Conservation (phyloP, 2,113 vertebrate genomes). For the Coregonus clupeaformis region DNA sequence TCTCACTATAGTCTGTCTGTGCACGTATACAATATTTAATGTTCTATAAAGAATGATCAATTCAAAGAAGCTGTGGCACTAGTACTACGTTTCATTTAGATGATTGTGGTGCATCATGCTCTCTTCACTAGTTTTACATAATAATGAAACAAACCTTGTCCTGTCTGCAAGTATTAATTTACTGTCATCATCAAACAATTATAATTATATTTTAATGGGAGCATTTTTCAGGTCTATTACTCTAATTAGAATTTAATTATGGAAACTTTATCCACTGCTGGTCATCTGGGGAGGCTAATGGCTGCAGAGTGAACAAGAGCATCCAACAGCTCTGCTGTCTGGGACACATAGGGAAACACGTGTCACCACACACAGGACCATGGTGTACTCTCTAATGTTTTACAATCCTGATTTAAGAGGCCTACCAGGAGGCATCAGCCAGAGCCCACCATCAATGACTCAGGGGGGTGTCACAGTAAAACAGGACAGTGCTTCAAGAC, state of each 20-base stretch:
- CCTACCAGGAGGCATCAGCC: no score
- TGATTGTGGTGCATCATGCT: no score
- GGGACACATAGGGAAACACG: background rate
- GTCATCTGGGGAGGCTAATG: slow-evolving; percentile 20
- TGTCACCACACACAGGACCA: background rate
- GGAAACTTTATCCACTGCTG: slow-evolving; percentile 22
- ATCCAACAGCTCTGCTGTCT: background rate
- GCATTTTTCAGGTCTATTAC: slow-evolving; percentile 45
- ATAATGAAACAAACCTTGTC: no score
- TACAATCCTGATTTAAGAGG: background rate
- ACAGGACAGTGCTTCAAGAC: background rate
- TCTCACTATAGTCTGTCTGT: background rate
- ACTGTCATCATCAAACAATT: slow-evolving; percentile 32
- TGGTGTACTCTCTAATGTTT: background rate
- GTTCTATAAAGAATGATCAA: no score
- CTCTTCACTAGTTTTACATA: no score
- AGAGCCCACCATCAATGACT: no score
- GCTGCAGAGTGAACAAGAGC: slow-evolving; percentile 2
- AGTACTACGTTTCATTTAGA: no score
- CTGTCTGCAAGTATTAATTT: background rate
- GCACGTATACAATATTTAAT: no score
- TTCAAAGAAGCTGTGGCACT: no score
- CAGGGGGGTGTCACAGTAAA: background rate
- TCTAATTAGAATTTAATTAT: slow-evolving; percentile 32
- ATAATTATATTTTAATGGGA: slow-evolving; percentile 51